Percentiles rank a stretch among this genome's conserved stretches.
These are phyloP conservation scores for Geodia barretti DNA, from an alignment of 37 sponge, comb jelly and placozoan genomes.

Conservation along the genomic window DNA sequence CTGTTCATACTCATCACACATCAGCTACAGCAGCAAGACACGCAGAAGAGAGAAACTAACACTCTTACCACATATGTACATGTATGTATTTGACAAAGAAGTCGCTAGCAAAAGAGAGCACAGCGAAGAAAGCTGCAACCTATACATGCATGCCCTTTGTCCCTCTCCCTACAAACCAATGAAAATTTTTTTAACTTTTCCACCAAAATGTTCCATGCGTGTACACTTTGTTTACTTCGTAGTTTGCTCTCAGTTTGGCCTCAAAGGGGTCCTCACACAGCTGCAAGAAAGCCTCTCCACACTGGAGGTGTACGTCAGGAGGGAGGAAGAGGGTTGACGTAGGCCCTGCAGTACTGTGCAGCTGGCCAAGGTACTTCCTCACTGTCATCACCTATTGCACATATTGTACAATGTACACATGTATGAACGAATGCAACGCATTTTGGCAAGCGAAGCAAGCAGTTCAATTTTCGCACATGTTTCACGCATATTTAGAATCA, in stretches of 20 bases:
- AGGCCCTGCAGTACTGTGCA: slow-evolving; percentile 25
- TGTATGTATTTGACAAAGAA: too few relatives aligned
- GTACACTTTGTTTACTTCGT: slow-evolving; percentile 46
- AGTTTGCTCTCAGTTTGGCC: slow-evolving; percentile 83
- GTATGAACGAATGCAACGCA: neutral
- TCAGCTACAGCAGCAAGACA: slow-evolving; percentile 39
- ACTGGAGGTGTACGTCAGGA: slow-evolving; percentile 64
- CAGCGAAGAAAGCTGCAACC: too few relatives aligned
- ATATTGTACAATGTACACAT: too few relatives aligned
- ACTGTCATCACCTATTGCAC: slow-evolving; percentile 60
- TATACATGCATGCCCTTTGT: neutral
- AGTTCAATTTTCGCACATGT: too few relatives aligned
- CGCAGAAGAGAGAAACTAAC: neutral
- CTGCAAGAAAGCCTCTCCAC: slow-evolving; percentile 57
- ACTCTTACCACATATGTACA: neutral
- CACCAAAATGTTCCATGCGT: neutral
- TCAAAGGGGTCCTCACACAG: slow-evolving; percentile 87
- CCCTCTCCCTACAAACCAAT: neutral
- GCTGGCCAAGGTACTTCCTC: slow-evolving; percentile 60
- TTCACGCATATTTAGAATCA: too few relatives aligned
- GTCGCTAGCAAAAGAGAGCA: too few relatives aligned
- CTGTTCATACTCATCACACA: slow-evolving; percentile 69
- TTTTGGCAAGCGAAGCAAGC: too few relatives aligned
- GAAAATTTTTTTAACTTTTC: neutral
- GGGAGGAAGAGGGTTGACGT: slow-evolving; percentile 29